Conservation (phyloP, 2,888 invertebrate genomes). For the Carcina quercana region DNA sequence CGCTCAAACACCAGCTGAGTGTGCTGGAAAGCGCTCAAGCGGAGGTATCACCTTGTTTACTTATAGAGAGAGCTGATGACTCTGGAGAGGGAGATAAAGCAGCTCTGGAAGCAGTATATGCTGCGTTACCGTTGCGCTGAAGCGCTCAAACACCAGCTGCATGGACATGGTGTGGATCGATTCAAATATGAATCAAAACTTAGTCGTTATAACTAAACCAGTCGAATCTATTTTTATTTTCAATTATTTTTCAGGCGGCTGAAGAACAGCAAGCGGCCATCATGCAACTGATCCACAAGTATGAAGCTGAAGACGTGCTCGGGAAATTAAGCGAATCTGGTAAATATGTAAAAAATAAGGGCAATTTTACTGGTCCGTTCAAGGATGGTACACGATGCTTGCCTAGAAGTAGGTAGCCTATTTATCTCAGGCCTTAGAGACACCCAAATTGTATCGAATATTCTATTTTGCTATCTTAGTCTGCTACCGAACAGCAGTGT, state of each 20-base stretch:
- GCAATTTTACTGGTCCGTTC: no score
- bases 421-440: no score
- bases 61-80: background rate
- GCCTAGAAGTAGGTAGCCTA: no score
- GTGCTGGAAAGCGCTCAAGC: constrained; percentile 86
- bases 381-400: no score
- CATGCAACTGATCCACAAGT: constrained; percentile 71
- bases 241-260: constrained; percentile 67
- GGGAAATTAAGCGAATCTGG: constrained; percentile 67
- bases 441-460: no score
- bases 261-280: constrained; percentile 79
- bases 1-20: constrained; percentile 89
- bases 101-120: constrained; percentile 87
- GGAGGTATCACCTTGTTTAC: constrained; percentile 42
- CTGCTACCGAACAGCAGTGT: no score
- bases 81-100: background rate
- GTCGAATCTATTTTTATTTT: no score
- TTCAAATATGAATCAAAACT: no score
- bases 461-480: no score
- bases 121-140: constrained; percentile 90
- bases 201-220: no score
- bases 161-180: no score
- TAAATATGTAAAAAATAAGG: no score
- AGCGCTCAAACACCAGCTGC: constrained; percentile 90
- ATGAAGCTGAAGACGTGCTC: constrained; percentile 68